phyloP scores from a whole-genome alignment of 2,113 vertebrate species.

The Anseranas semipalmata region DNA sequence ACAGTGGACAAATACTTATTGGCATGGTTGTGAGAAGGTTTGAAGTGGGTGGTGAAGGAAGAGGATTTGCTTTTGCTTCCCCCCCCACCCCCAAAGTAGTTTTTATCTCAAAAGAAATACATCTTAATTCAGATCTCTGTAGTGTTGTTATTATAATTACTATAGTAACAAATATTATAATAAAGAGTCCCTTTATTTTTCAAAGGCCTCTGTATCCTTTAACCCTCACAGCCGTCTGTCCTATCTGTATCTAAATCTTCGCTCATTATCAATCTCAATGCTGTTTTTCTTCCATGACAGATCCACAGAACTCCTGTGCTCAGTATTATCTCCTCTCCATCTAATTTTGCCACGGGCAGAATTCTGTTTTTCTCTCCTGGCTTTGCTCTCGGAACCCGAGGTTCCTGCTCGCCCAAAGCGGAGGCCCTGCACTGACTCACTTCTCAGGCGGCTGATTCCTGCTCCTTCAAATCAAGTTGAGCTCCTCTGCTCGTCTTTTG shows the following conservation, averaged over 20 bases:
- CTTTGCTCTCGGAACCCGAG: not conserved
- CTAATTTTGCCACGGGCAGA: accelerated
- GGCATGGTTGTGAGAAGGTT: not conserved
- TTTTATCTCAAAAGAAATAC: not conserved
- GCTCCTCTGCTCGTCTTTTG: not conserved
- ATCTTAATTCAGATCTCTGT: not conserved
- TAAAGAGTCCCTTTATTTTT: not conserved
- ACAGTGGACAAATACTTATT: not conserved
- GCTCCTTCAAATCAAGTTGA: not conserved
- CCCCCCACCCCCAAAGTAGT: not conserved
- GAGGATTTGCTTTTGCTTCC: not conserved
- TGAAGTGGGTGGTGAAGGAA: not conserved
- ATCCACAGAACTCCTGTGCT: not conserved
- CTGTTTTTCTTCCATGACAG: not conserved
- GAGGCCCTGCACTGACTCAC: not conserved
- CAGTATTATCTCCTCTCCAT: not conserved
- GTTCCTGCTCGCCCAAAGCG: not conserved
- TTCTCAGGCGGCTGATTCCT: not conserved
- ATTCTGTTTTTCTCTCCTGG: not conserved
- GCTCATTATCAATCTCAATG: not conserved
- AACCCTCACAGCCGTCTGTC: not conserved
- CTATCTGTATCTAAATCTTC: not conserved
- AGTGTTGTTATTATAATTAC: not conserved
- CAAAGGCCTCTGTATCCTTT: not conserved
- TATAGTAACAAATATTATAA: too few species aligned